A percentile compares a stretch with the other conserved stretches of the same genome.
Evolutionary conservation across 2,797 vertebrate species (phyloP).

Genomic region (Tapera naevia): DNA sequence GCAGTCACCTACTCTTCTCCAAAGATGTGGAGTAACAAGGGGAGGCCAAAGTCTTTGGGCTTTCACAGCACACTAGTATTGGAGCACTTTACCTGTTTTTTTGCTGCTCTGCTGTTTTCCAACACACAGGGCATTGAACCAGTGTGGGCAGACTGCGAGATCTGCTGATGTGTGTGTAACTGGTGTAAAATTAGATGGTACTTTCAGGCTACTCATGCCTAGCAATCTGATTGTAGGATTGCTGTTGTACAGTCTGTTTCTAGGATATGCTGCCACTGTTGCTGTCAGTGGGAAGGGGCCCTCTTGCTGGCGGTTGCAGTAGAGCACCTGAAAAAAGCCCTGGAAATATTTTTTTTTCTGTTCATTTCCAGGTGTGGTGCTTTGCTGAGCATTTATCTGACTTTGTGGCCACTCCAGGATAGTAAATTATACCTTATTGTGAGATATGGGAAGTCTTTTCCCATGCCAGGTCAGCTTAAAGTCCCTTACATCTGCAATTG

Average conservation of each 20-base stretch:
- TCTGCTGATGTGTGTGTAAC: background rate
- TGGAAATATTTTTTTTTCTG: background rate
- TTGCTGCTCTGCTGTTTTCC: background rate
- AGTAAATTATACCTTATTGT: background rate
- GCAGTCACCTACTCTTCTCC: background rate
- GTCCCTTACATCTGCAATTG: background rate
- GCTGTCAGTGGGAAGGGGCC: background rate
- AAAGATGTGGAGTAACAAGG: background rate
- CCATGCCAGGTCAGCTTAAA: background rate
- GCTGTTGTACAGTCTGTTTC: background rate
- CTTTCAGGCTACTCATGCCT: background rate
- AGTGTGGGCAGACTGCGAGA: background rate
- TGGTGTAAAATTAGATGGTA: background rate
- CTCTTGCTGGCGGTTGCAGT: conserved; percentile 33
- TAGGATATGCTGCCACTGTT: background rate
- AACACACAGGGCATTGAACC: background rate
- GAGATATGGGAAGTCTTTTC: background rate
- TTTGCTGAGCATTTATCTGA: background rate
- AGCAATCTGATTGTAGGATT: background rate
- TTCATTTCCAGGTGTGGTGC: background rate
- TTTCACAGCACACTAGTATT: background rate
- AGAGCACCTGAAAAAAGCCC: background rate
- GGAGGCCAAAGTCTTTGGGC: background rate
- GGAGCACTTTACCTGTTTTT: background rate
- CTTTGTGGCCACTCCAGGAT: background rate